Evolutionary conservation across 2,113 vertebrate genomes (phyloP).

Genomic region (Eublepharis macularius): DNA sequence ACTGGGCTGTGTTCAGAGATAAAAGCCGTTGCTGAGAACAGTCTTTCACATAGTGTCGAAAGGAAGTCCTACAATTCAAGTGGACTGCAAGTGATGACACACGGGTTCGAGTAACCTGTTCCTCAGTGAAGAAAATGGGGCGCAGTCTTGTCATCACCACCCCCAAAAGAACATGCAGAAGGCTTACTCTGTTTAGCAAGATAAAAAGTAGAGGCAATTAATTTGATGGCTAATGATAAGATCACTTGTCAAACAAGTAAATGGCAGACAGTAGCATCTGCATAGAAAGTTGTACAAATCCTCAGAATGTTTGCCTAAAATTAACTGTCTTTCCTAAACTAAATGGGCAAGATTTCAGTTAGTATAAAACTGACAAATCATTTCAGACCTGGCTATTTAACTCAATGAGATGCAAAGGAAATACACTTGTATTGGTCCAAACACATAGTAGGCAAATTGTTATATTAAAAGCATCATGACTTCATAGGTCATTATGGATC

Average conservation of each 20-base stretch:
- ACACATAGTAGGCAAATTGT: not conserved
- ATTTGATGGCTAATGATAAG: constrained; percentile 22
- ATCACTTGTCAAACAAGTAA: constrained; percentile 4
- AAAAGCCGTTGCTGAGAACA: constrained; percentile 61
- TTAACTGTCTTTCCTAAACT: not conserved
- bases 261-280: rapidly evolving
- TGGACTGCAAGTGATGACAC: constrained; percentile 69
- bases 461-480: not conserved
- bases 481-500: not conserved
- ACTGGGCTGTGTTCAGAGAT: constrained; percentile 61
- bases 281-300: not conserved
- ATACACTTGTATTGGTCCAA: not conserved
- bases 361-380: not conserved
- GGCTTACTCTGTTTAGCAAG: constrained; percentile 39
- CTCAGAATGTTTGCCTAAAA: not conserved
- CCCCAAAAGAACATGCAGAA: constrained; percentile 20
- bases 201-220: constrained; percentile 51
- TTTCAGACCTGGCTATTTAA: not conserved
- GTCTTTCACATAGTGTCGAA: constrained; percentile 60
- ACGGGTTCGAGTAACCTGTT: constrained; percentile 64
- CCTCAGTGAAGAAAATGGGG: constrained; percentile 57
- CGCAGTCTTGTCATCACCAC: constrained; percentile 69
- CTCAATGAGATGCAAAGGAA: not conserved
- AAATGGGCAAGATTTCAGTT: not conserved
- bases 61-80: constrained; percentile 68